These are phyloP conservation scores for Endotricha flammealis DNA, from an alignment of 2,888 invertebrate genomes.

Conservation along the genomic window DNA sequence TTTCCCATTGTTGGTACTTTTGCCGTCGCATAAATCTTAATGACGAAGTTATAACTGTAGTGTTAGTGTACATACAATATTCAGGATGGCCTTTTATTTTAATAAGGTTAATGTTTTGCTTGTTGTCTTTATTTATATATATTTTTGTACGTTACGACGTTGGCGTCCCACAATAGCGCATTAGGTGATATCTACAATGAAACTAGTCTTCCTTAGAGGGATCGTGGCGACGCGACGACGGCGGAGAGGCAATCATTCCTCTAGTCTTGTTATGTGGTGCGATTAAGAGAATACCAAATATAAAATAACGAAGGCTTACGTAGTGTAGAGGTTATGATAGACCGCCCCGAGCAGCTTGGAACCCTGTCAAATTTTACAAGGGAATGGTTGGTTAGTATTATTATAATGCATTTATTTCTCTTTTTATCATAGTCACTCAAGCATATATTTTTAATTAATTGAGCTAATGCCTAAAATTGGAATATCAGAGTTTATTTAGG, in stretches of 20 bases:
- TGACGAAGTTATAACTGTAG: constrained; percentile 46
- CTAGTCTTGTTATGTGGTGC: constrained; percentile 77
- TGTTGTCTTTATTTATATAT: constrained; percentile 71
- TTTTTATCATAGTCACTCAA: constrained; percentile 74
- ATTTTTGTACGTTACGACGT: constrained; percentile 64
- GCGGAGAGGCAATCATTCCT: constrained; percentile 75
- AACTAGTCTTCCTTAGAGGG: constrained; percentile 76
- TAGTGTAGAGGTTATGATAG: constrained; percentile 57
- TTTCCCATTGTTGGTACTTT: constrained; percentile 43
- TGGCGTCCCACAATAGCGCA: constrained; percentile 61
- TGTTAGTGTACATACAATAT: constrained; percentile 65
- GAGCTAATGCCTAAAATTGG: constrained; percentile 78
- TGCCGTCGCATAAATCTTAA: constrained; percentile 32
- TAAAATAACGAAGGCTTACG: constrained; percentile 70
- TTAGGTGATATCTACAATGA: constrained; percentile 74
- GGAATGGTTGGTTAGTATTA: constrained; percentile 72
- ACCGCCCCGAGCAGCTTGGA: constrained; percentile 71
- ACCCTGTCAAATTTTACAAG: constrained; percentile 54
- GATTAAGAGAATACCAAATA: constrained; percentile 75
- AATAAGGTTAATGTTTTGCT: constrained; percentile 65
- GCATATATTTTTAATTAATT: constrained; percentile 74
- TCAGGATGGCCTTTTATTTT: constrained; percentile 70
- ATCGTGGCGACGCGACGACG: constrained; percentile 42
- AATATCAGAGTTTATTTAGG: constrained; percentile 79
- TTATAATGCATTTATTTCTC: constrained; percentile 76